A percentile compares a stretch with the other conserved stretches of the same genome.
Conservation (phyloP, 1,140 invertebrate genomes). For the Neodiprion virginianus region DNA sequence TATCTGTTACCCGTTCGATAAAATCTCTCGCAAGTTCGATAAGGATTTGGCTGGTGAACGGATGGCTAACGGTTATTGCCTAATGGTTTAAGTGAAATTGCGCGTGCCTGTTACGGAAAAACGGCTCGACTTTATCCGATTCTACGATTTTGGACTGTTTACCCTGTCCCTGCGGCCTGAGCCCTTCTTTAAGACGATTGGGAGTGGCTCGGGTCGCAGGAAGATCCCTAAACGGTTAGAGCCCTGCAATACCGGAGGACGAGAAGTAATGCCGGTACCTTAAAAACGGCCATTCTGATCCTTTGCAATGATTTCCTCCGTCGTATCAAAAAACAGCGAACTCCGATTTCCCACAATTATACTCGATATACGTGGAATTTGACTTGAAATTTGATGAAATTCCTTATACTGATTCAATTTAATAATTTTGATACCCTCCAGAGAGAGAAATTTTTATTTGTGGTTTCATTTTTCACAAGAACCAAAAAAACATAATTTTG, state of each 20-base stretch:
- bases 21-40: background rate
- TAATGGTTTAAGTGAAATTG: slow-evolving; percentile 12
- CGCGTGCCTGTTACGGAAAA: background rate
- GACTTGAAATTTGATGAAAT: too few relatives aligned
- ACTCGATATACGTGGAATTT: too few relatives aligned
- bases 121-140: background rate
- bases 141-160: background rate
- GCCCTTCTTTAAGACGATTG: background rate
- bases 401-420: too few relatives aligned
- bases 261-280: background rate
- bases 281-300: background rate
- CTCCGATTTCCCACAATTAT: slow-evolving; percentile 11
- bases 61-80: slow-evolving; percentile 17
- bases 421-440: too few relatives aligned
- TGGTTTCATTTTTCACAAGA: too few relatives aligned
- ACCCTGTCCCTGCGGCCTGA: background rate
- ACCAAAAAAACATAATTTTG: too few relatives aligned
- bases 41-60: background rate
- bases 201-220: background rate
- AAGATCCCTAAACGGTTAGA: background rate
- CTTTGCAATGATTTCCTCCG: background rate
- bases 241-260: background rate
- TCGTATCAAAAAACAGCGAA: background rate
- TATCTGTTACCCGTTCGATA: background rate
- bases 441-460: too few relatives aligned